phyloP scores from a whole-genome alignment of 2,888 invertebrate genomes.

The Heliconius aoede region DNA sequence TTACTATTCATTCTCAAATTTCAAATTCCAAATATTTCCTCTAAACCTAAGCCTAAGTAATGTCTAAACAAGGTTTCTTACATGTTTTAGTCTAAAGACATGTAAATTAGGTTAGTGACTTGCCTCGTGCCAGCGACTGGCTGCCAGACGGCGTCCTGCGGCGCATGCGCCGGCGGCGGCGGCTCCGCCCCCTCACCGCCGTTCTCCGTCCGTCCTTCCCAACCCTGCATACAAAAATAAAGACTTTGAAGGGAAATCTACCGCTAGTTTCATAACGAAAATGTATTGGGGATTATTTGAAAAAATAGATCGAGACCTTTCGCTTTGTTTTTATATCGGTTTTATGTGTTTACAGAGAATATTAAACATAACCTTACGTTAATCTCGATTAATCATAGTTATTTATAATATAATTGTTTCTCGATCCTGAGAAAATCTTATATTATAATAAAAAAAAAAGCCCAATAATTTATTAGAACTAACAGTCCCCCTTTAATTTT shows the following conservation, averaged over 20 bases:
- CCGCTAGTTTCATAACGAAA: background rate
- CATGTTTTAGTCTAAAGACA: constrained; percentile 3
- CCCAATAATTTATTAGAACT: too few species aligned
- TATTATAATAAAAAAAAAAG: too few species aligned
- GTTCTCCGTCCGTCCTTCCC: constrained; percentile 70
- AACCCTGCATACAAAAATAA: constrained; percentile 59
- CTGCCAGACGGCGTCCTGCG: constrained; percentile 91
- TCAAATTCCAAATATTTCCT: too few species aligned
- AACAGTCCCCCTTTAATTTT: too few species aligned
- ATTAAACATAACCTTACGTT: background rate
- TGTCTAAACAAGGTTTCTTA: too few species aligned
- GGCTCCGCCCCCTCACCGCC: constrained; percentile 68
- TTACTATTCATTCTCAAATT: too few species aligned
- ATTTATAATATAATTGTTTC: background rate
- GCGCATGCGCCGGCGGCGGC: constrained; percentile 86
- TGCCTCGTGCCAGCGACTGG: constrained; percentile 89
- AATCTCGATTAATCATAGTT: background rate
- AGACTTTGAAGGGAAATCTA: background rate
- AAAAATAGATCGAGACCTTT: background rate
- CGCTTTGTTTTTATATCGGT: background rate
- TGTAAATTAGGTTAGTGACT: constrained; percentile 44
- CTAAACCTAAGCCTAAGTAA: too few species aligned
- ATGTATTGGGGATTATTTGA: constrained; percentile 7
- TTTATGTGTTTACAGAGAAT: background rate
- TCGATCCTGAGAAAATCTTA: too few species aligned